Conservation (phyloP, 2,888 invertebrate genomes). For the Helobdella robusta region DNA sequence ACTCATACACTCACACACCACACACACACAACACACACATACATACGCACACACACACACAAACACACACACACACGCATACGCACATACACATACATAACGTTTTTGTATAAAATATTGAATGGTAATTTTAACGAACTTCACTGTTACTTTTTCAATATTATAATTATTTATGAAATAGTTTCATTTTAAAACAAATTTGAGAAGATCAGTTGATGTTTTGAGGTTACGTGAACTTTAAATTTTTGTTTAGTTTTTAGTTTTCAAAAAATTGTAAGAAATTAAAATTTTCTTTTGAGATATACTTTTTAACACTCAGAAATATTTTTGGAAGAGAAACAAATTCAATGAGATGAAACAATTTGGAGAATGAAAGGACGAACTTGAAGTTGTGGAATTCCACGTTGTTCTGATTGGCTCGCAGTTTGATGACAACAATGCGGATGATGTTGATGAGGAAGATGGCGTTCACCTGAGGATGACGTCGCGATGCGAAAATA, state of each 20-base stretch:
- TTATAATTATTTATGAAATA: not conserved
- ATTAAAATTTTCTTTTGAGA: not conserved
- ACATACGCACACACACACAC: too few relatives aligned
- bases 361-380: not conserved
- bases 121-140: too few relatives aligned
- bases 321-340: too few relatives aligned
- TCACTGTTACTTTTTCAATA: not conserved
- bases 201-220: not conserved
- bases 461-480: slow-evolving; percentile 51
- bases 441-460: slow-evolving; percentile 51
- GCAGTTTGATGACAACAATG: slow-evolving; percentile 51
- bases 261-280: not conserved
- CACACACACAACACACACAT: too few relatives aligned
- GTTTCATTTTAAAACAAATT: not conserved
- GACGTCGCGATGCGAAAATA: too few relatives aligned
- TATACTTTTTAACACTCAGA: too few relatives aligned
- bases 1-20: too few relatives aligned
- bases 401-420: slow-evolving; percentile 50
- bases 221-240: not conserved
- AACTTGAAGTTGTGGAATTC: slow-evolving; percentile 43
- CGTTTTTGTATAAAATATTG: too few relatives aligned
- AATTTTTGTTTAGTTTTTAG: not conserved
- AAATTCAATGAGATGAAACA: too few relatives aligned
- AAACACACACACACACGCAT: too few relatives aligned
- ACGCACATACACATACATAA: too few relatives aligned